These are phyloP conservation scores for Eclectus roratus DNA, from an alignment of 2,113 vertebrate species.

Conservation along the genomic window DNA sequence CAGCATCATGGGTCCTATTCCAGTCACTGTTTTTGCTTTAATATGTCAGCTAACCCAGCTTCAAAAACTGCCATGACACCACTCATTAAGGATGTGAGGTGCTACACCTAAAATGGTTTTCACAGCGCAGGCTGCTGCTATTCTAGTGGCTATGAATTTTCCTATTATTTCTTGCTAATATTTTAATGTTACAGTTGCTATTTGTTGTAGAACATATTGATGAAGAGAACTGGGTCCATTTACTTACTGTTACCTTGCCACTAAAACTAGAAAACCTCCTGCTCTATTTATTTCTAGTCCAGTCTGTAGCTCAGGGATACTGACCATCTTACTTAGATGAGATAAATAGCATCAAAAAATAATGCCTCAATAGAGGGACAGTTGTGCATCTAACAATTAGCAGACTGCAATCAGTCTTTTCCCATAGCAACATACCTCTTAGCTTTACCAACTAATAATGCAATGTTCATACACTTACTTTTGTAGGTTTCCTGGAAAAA, in stretches of 20 bases:
- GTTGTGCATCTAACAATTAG: not conserved
- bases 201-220: not conserved
- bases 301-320: not conserved
- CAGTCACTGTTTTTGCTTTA: not conserved
- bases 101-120: not conserved
- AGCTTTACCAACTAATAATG: not conserved
- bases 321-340: not conserved
- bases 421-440: not conserved
- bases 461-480: not conserved
- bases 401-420: not conserved
- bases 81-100: not conserved
- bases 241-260: not conserved
- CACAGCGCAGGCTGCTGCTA: not conserved
- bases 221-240: not conserved
- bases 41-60: not conserved
- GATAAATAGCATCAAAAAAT: not conserved
- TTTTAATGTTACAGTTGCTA: not conserved
- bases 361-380: not conserved
- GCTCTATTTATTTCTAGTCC: not conserved
- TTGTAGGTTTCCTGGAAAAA: not conserved
- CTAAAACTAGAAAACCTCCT: not conserved
- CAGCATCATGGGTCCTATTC: not conserved
- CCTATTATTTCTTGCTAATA: not conserved
- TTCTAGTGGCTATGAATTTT: not conserved
- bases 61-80: not conserved